phyloP scores from a whole-genome alignment of 2,797 vertebrate species.

The Mycteria americana region DNA sequence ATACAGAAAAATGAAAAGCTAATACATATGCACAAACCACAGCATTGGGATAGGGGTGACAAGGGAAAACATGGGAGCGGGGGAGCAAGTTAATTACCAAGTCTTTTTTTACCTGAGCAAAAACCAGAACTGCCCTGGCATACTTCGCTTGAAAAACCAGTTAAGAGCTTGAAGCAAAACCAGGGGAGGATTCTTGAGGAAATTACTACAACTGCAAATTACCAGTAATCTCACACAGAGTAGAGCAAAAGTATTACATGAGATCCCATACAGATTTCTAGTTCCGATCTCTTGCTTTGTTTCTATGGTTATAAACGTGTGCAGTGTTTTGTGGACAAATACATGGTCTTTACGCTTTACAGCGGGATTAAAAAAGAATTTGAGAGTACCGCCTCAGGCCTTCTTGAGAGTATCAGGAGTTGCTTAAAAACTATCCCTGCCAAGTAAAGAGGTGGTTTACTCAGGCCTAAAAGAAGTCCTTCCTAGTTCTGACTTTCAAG shows the following conservation, averaged over 20 bases:
- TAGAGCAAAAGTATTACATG: neutral
- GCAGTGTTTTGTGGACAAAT: neutral
- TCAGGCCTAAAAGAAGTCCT: neutral
- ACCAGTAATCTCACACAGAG: neutral
- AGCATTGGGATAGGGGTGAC: fast-evolving
- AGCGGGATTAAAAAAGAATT: neutral
- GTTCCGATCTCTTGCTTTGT: neutral
- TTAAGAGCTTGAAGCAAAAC: constrained; percentile 12
- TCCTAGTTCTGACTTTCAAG: neutral
- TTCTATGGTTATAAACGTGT: neutral
- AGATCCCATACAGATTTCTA: neutral
- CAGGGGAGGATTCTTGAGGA: neutral
- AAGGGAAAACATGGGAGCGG: neutral
- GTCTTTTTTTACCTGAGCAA: constrained; percentile 4
- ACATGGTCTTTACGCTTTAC: neutral
- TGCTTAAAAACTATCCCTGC: neutral
- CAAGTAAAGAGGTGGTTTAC: neutral
- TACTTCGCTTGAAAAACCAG: constrained; percentile 19
- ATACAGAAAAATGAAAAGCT: neutral
- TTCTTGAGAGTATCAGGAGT: neutral
- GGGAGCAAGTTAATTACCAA: neutral
- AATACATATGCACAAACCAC: neutral
- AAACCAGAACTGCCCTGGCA: neutral
- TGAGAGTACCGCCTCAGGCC: neutral
- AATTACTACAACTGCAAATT: constrained; percentile 22